Base-by-base conservation (phyloP, 2,113 vertebrate genomes). In the Hyaena hyaena region DNA sequence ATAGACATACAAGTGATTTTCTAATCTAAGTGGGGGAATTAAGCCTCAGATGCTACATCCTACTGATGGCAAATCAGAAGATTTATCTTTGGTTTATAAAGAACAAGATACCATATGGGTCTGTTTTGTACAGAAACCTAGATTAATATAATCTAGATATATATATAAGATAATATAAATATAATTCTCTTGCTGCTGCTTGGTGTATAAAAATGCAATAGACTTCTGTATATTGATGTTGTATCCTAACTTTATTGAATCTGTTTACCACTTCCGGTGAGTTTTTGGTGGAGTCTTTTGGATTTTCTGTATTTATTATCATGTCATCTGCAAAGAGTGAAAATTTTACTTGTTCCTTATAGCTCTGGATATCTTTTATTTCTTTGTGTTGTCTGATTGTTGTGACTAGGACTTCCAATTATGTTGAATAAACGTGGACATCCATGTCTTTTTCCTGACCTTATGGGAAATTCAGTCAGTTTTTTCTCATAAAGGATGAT, bases 101-200 rank as follows among this genome's bases (percentile, higher is more conserved):
- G 80, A 69, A 61, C 26, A 55, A 11, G 4, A 23, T 88, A 63
- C 26, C 53, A 31, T 31, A 24, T 65, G 23, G 39, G 4, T 63
- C 90, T 80, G 0, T 95, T 96, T 93, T 77, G 28, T 61, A 39
- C n/a, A 83, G 73, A 95, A 9, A 48, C 63, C 88, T 81, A 24
- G 2, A 50, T 31, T n/a, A n/a, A n/a, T n/a, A n/a, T n/a, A n/a
- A n/a, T n/a, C n/a, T n/a, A n/a, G n/a, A n/a, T n/a, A n/a, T n/a
- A n/a, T n/a, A n/a, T n/a, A n/a, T n/a, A n/a, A n/a, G n/a, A n/a
- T n/a, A n/a, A n/a, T n/a, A n/a, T n/a, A n/a, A n/a, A n/a, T n/a
- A n/a, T n/a, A n/a, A n/a, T n/a, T 76, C 73, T 76, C n/a, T n/a
- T 3, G n/a, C 31, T 71, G n/a, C 24, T 45, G 6, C 73, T 45